phyloP scores from a whole-genome alignment of 2,888 invertebrate species.

The Tetragonula carbonaria region DNA sequence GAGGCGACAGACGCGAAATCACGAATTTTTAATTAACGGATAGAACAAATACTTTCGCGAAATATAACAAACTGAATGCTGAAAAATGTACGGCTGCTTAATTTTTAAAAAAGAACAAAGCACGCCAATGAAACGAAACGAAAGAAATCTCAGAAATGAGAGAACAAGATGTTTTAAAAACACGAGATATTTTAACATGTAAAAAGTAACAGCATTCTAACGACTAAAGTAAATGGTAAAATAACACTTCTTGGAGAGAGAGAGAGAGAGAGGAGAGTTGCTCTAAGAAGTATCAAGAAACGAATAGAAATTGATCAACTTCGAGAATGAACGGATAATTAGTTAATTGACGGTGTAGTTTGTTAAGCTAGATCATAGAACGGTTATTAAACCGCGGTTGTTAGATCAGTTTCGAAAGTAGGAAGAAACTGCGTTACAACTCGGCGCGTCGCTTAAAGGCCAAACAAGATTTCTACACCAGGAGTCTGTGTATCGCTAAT shows the following conservation, averaged over 20 bases:
- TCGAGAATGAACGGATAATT: conserved; percentile 19
- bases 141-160: no score
- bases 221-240: no score
- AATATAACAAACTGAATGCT: no score
- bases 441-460: conserved; percentile 28
- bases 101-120: background rate
- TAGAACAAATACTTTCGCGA: no score
- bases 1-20: no score
- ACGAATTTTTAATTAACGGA: no score
- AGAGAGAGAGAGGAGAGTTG: background rate
- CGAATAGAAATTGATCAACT: background rate
- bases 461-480: conserved; percentile 48
- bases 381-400: conserved; percentile 41
- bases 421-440: conserved; percentile 7
- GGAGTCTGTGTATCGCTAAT: conserved; percentile 61
- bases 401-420: conserved; percentile 52
- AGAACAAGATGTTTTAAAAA: no score
- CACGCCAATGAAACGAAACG: background rate
- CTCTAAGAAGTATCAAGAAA: background rate
- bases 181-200: background rate
- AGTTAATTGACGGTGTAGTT: conserved; percentile 31
- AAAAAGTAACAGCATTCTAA: background rate
- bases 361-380: conserved; percentile 28
- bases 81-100: no score
- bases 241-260: no score